A percentile compares a stretch with the other conserved stretches of the same genome.
These are phyloP conservation scores for Dynastes hyllus DNA, from an alignment of 2,888 invertebrate genomes.

Conservation along the genomic window DNA sequence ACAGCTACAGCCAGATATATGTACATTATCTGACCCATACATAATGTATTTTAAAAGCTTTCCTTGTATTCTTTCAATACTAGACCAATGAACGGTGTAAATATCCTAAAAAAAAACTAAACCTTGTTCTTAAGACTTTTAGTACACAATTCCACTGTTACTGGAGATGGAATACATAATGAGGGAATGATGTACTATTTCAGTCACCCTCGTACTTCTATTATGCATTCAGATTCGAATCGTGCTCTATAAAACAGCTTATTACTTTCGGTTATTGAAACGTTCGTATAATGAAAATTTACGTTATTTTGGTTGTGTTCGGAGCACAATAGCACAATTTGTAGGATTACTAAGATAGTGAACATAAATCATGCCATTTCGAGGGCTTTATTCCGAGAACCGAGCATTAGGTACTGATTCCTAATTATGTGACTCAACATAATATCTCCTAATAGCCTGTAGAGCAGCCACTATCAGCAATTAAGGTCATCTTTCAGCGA, in stretches of 20 bases:
- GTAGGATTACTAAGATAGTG: conserved; percentile 57
- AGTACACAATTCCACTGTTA: too few relatives aligned
- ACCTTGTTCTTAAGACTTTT: too few relatives aligned
- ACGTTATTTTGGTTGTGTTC: conserved; percentile 46
- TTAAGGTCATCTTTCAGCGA: conserved; percentile 60
- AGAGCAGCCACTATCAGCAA: conserved; percentile 59
- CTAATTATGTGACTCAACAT: conserved; percentile 61
- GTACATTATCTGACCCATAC: too few relatives aligned
- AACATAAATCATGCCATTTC: conserved; percentile 56
- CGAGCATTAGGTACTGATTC: conserved; percentile 60
- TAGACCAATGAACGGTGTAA: too few relatives aligned
- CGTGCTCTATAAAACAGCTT: neutral
- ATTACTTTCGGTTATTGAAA: neutral
- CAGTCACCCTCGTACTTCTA: too few relatives aligned
- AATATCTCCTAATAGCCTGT: conserved; percentile 61
- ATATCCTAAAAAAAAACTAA: too few relatives aligned
- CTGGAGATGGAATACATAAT: too few relatives aligned
- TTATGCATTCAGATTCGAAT: neutral
- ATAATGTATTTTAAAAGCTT: too few relatives aligned
- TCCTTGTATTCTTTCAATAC: too few relatives aligned
- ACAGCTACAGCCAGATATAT: too few relatives aligned
- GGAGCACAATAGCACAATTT: conserved; percentile 55
- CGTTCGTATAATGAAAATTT: conserved; percentile 46
- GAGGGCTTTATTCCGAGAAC: conserved; percentile 53
- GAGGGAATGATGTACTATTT: too few relatives aligned